A percentile compares a stretch with the other conserved stretches of the same genome.
Conservation (phyloP, 2,888 invertebrate genomes). For the Pharmacophagus antenor region DNA sequence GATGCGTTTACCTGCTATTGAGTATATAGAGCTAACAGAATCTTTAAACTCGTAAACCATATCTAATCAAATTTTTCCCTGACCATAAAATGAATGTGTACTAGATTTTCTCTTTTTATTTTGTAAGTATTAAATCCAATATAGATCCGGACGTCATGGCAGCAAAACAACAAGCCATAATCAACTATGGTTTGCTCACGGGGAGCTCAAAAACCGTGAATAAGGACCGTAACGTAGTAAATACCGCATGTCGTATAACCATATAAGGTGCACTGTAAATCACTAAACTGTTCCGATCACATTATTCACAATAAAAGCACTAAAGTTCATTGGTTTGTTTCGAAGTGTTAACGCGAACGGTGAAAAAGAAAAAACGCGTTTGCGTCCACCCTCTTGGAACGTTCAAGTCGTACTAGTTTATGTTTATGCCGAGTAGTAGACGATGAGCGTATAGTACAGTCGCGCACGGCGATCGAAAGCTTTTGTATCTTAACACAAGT, state of each 20-base stretch:
- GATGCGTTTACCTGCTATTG: conserved; percentile 68
- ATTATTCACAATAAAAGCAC: conserved; percentile 56
- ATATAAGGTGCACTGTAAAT: conserved; percentile 38
- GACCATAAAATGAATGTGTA: not conserved
- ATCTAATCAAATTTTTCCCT: not conserved
- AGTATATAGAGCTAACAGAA: conserved; percentile 5
- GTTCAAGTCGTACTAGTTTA: conserved; percentile 58
- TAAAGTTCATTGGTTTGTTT: conserved; percentile 51
- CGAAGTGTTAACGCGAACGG: conserved; percentile 50
- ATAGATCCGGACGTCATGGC: conserved; percentile 69
- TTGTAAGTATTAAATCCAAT: conserved; percentile 13
- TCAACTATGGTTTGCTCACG: conserved; percentile 70
- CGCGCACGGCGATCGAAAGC: conserved; percentile 1
- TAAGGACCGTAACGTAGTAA: conserved; percentile 47
- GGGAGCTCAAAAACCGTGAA: conserved; percentile 56
- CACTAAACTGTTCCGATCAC: conserved; percentile 47
- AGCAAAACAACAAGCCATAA: conserved; percentile 75
- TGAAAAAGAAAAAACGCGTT: conserved; percentile 44
- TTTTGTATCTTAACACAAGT: conserved; percentile 7
- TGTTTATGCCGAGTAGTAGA: conserved; percentile 34
- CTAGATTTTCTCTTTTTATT: not conserved
- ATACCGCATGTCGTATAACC: conserved; percentile 53
- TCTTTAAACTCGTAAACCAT: not conserved
- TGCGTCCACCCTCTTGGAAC: conserved; percentile 56
- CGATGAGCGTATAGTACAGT: conserved; percentile 26